Conservation (phyloP, 2,888 invertebrate genomes). For the Luffia ferchaultella region DNA sequence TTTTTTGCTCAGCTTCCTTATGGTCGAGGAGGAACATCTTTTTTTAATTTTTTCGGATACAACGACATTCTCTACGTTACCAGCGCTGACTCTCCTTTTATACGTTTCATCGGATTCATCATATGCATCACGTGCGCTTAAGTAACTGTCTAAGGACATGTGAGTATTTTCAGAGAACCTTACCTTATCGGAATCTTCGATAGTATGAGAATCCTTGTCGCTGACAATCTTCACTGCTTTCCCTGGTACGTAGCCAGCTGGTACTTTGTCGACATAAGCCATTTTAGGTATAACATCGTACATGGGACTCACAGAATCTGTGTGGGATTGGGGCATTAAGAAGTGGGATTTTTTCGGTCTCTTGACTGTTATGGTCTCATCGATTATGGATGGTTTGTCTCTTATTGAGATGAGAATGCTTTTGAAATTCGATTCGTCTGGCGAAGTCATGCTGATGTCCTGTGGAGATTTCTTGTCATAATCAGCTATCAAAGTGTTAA, state of each 20-base stretch:
- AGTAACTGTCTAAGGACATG: conserved; percentile 62
- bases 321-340: conserved; percentile 36
- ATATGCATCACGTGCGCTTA: conserved; percentile 42
- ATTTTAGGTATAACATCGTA: conserved; percentile 42
- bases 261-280: conserved; percentile 48
- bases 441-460: conserved; percentile 57
- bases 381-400: conserved; percentile 41
- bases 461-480: conserved; percentile 50
- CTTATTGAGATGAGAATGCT: conserved; percentile 50
- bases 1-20: conserved; percentile 32
- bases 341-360: conserved; percentile 40
- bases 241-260: conserved; percentile 66
- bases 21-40: conserved; percentile 42
- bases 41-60: conserved; percentile 28
- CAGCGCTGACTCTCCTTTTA: conserved; percentile 44
- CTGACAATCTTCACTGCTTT: conserved; percentile 79
- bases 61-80: conserved; percentile 30
- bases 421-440: conserved; percentile 49
- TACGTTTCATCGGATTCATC: conserved; percentile 32
- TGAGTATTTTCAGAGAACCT: conserved; percentile 37
- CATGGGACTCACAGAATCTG: conserved; percentile 40
- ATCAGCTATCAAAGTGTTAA: conserved; percentile 33
- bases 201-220: conserved; percentile 46
- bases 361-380: conserved; percentile 45
- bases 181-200: conserved; percentile 41